Evolutionary conservation across 2,888 invertebrate species (phyloP), one percentile per base, ranked within the genome.

Genomic region (Synergus japonicus): DNA sequence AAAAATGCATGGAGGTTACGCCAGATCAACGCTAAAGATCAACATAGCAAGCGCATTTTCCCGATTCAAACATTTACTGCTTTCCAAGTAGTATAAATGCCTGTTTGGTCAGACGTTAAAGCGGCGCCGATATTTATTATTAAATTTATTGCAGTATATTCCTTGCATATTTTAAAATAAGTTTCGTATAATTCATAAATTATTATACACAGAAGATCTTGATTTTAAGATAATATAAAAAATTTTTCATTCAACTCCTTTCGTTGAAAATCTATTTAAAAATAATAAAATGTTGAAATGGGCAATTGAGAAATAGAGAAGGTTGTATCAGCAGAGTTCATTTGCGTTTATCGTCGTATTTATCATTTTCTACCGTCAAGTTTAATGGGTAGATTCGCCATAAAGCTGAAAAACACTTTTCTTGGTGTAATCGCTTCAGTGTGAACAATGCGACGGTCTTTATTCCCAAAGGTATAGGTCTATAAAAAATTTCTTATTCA

Each of bases 401-500:
- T 41, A 41, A 41, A 54, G 54, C 73, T 49, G 7, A 37, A 41
- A 73, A 73, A 58, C 37, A 41, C n/a, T 73, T 73, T 58, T 73
- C 73, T 73, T 73, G 12, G 41, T 58, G 41, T 58, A 58, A 73
- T 73, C 73, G 54, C 54, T 73, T 54, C 2, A 12, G 18, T 18
- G 41, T 41, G 41, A 73, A 73, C 73, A 73, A 73, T 54, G 73
- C 37, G 10, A 58, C 4, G 54, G 54, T 18, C 54, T 54, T 54
- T 58, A 54, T 18, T 54, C 37, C 0, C 54, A 2, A 73, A 54
- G 7, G n/a, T 49, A 58, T 54, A 37, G 37, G 54, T 10, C 73
- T 73, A 73, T 73, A 37, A 54, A 37, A 54, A 37, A 54, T 73
- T 73, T 58, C 37, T 73, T 73, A 54, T 73, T 58, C 73, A 73